Evolutionary conservation across 2,113 vertebrate genomes (phyloP), one percentile per base, ranked within the genome.

Genomic region (Myrmecobius fasciatus): DNA sequence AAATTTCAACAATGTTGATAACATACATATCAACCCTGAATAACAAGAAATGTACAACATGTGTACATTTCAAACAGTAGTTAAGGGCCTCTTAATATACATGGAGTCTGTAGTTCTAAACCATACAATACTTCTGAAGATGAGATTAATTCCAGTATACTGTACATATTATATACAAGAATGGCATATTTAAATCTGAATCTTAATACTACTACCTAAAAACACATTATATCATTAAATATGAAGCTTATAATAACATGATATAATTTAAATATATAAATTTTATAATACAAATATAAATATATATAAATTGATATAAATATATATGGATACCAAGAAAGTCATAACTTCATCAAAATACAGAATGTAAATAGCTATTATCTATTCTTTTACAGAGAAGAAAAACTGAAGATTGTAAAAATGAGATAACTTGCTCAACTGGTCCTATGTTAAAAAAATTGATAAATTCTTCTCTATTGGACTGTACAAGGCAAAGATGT

Each of bases 1-100:
- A 93, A 22, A 96, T 43, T 90, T 52, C n/a, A 95, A 31, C 46
- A 90, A 92, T 89, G 9, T 92, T 8, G 52, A 25, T 25, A 83
- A 95, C 89, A 89, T 2, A 10, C 0, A 12, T 92, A 96, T 92
- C 28, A 52, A 95, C 25, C 8, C 56, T 95, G 54, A 95, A 91
- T 89, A 91, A 43, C 51, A 67, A 52, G 92, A 5, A 92, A 3
- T 36, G 94, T 93, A 91, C 0, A 94, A 46, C 2, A 92, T 94
- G 52, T 12, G 5, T 75, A 75, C 43, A 83, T 83, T 43, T 1
- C 67, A 43, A 83, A 43, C 14, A 17, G 31, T 67, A 67, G 60
- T 12, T 83, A n/a, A 43, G 67, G 43, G 36, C 20, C 67, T 83
- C n/a, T 75, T 75, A 83, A 83, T 43, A 83, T 83, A 22, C 8